Base-by-base conservation (phyloP, 2,113 vertebrate genomes). In the Pungitius pungitius region DNA sequence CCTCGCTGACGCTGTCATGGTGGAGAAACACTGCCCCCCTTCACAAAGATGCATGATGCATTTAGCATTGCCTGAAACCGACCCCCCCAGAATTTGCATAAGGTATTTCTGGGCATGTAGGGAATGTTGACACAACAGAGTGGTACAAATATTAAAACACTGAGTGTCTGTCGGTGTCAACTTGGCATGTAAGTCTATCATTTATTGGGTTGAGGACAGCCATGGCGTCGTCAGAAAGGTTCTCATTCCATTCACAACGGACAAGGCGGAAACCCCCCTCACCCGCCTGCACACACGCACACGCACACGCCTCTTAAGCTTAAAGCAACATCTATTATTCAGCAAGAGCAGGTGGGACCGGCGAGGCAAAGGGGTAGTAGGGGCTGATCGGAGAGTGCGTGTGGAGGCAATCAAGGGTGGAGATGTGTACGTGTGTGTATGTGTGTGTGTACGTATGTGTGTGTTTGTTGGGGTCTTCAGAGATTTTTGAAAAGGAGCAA, bases 321-420 rank as follows among this genome's bases (percentile, higher is more conserved):
- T 87, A 89, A 52, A 82, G 84, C 72, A 70, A 60, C 82, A 91
- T 92, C 81, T 81, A 92, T 93, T 93, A 93, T 93, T 94, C 89
- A 92, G 77, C 20, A n/a, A 55, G 82, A 79, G 86, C 90, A 89
- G 88, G 87, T 91, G 87, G 87, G 82, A 81, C 59, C 73, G 78
- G 77, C 26, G 75, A 78, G 68, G 63, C 64, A 54, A 61, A 52
- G 70, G 76, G 51, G 55, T 69, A 47, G 81, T 27, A 52, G 39
- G 78, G 75, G 70, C 18, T 88, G 80, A 85, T 78, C 63, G 77
- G 80, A 73, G 66, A 66, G 75, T 55, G 78, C 73, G 77, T 75
- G 85, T 79, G 74, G 80, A 67, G 67, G 70, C 20, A 68, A 77
- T 70, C 42, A 59, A 75, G 70, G 49, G 70, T 68, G 62, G 40